Conservation (phyloP, 2,113 vertebrate genomes). For the Saccopteryx bilineata region DNA sequence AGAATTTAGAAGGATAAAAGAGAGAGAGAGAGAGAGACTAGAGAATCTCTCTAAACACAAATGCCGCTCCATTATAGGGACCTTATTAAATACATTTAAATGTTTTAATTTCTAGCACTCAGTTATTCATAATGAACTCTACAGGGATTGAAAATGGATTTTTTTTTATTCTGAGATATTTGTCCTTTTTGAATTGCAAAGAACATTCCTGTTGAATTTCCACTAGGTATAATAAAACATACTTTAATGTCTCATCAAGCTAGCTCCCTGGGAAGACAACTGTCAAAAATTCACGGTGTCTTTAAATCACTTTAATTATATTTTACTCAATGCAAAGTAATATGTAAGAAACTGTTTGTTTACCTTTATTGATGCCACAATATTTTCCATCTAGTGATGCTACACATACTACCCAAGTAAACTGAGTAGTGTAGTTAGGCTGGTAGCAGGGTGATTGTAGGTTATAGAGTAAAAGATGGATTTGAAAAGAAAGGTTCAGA, state of each 20-base stretch:
- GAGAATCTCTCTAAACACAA: constrained; percentile 71
- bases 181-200: constrained; percentile 77
- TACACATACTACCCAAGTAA: background rate
- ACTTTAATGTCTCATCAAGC: constrained; percentile 73
- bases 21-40: constrained; percentile 20
- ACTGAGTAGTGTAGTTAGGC: background rate
- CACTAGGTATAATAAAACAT: constrained; percentile 74
- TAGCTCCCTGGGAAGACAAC: constrained; percentile 65
- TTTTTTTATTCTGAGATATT: constrained; percentile 71
- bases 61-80: constrained; percentile 75
- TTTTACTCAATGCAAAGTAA: constrained; percentile 62
- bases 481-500: constrained; percentile 39
- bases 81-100: constrained; percentile 78
- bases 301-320: constrained; percentile 81
- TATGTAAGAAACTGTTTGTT: constrained; percentile 54
- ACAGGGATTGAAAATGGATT: constrained; percentile 77
- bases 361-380: constrained; percentile 58
- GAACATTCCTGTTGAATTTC: constrained; percentile 74
- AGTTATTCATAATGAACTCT: constrained; percentile 82
- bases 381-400: constrained; percentile 36
- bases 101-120: constrained; percentile 81
- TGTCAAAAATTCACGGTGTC: constrained; percentile 69
- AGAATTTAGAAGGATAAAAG: constrained; percentile 62
- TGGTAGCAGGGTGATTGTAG: background rate
- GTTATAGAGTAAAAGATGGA: background rate